These are phyloP conservation scores for Panopea generosa DNA, from an alignment of 2,888 invertebrate species.

Conservation along the genomic window DNA sequence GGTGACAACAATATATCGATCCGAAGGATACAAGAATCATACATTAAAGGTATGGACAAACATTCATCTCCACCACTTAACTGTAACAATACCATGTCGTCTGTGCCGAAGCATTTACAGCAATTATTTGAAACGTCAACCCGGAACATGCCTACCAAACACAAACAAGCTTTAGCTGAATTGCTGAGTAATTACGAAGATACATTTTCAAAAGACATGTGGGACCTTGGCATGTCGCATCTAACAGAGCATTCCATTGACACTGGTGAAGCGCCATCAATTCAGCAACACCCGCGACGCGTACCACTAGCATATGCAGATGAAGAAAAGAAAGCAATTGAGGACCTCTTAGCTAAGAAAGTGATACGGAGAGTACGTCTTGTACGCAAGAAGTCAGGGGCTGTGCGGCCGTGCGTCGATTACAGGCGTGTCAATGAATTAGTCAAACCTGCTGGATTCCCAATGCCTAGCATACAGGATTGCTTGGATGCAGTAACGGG, in stretches of 20 bases:
- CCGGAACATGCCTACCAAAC: not conserved
- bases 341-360: not conserved
- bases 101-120: not conserved
- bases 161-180: not conserved
- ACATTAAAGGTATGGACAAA: too few relatives aligned
- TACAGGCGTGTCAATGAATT: slow-evolving; percentile 20
- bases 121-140: not conserved
- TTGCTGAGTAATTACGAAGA: not conserved
- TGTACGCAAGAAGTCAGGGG: not conserved
- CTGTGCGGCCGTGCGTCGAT: slow-evolving; percentile 20
- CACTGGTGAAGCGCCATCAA: not conserved
- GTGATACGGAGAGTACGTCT: not conserved
- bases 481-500: slow-evolving; percentile 27
- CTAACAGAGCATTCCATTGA: slow-evolving; percentile 3
- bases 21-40: not conserved
- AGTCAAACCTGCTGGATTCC: slow-evolving; percentile 8
- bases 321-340: slow-evolving; percentile 1
- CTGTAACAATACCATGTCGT: too few relatives aligned
- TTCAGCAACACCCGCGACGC: not conserved
- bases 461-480: slow-evolving; percentile 27
- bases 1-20: not conserved
- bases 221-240: not conserved
- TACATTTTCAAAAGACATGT: not conserved
- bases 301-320: not conserved
- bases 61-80: not conserved